Evolutionary conservation across 2,888 invertebrate genomes (phyloP).

Genomic region (Xestia xanthographa): DNA sequence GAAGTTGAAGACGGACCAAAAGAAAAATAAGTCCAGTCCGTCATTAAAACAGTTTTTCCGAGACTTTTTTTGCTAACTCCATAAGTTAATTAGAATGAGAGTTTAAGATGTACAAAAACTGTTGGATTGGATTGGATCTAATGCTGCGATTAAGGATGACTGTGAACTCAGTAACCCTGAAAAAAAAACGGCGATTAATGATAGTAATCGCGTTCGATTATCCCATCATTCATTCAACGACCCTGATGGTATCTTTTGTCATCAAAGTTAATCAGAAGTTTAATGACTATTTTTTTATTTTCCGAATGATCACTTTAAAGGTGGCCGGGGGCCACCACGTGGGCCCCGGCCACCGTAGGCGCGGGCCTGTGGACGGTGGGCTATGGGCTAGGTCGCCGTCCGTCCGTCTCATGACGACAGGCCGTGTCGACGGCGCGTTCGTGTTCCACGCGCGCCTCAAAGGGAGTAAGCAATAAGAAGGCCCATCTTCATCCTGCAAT

Average conservation of each 20-base stretch:
- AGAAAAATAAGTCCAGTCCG: neutral
- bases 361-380: too few species aligned
- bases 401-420: too few species aligned
- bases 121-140: neutral
- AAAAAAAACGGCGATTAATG: neutral
- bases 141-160: neutral
- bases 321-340: too few species aligned
- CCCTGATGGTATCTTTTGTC: neutral
- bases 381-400: too few species aligned
- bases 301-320: neutral
- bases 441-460: too few species aligned
- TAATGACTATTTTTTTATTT: neutral
- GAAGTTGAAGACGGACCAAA: neutral
- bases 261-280: neutral
- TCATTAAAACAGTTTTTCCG: neutral
- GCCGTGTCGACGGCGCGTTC: too few species aligned
- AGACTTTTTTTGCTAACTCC: neutral
- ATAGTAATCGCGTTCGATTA: constrained; percentile 7
- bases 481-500: too few species aligned
- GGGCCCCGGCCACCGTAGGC: too few species aligned
- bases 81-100: neutral
- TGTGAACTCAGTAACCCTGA: neutral
- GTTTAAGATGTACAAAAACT: neutral
- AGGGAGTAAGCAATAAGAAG: too few species aligned
- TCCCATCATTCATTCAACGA: neutral